Evolutionary conservation across 2,113 vertebrate genomes (phyloP).

Genomic region (Eidolon helvum): DNA sequence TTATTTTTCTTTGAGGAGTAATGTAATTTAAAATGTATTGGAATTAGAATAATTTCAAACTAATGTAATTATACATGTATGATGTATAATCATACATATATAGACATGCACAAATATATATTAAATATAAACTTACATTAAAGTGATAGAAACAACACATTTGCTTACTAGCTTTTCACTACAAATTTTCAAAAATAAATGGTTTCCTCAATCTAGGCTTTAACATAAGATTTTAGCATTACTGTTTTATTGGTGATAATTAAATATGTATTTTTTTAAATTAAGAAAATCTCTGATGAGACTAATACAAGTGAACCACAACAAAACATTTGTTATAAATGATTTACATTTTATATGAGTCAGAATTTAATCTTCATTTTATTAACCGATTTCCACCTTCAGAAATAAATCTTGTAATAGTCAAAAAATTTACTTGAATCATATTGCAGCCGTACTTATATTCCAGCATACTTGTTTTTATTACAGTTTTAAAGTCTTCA

Average conservation of each 20-base stretch:
- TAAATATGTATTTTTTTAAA: background rate
- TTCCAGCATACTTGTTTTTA: background rate
- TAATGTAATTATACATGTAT: background rate
- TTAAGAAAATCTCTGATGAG: background rate
- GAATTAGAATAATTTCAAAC: background rate
- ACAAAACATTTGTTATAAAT: background rate
- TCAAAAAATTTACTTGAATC: background rate
- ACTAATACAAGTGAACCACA: background rate
- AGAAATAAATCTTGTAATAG: background rate
- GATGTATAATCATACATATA: background rate
- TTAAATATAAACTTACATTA: background rate
- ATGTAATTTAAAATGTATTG: background rate
- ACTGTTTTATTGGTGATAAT: background rate
- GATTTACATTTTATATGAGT: background rate
- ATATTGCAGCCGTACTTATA: background rate
- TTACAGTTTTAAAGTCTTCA: background rate
- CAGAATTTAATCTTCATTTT: slow-evolving; percentile 31
- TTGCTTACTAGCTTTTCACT: background rate
- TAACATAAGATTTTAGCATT: background rate
- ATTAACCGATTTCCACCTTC: background rate
- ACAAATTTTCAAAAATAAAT: background rate
- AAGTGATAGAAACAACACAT: background rate
- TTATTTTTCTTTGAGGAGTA: background rate
- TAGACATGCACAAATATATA: background rate
- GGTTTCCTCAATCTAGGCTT: background rate